Evolutionary conservation across 2,113 vertebrate species (phyloP).

Genomic region (Chaetodon trifascialis): DNA sequence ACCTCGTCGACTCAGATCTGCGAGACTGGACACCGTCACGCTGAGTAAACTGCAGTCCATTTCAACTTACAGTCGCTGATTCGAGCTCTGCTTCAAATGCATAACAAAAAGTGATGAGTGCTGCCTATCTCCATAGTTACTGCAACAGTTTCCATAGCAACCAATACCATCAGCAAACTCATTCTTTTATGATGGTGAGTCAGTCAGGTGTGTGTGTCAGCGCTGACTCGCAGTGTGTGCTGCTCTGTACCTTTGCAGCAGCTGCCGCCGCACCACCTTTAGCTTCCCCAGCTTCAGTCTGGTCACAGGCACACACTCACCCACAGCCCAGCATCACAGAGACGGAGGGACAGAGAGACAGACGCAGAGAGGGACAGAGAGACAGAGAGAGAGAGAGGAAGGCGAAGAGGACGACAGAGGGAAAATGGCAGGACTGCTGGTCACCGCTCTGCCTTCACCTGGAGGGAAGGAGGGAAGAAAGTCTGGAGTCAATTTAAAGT

Average conservation of each 20-base stretch:
- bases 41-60: not conserved
- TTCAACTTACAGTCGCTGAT: not conserved
- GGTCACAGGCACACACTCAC: constrained; percentile 77
- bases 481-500: constrained; percentile 14
- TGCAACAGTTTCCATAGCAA: constrained; percentile 3
- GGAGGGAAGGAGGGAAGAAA: constrained; percentile 20
- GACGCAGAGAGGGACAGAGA: not conserved
- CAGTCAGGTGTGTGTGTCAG: too few relatives aligned
- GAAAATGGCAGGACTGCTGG: not conserved
- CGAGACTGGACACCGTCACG: not conserved
- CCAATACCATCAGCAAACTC: not conserved
- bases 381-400: not conserved
- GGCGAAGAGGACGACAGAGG: too few relatives aligned
- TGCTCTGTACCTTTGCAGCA: constrained; percentile 85
- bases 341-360: not conserved
- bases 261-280: constrained; percentile 86
- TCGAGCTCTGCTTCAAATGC: not conserved
- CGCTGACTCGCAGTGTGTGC: not conserved
- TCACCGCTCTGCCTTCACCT: constrained; percentile 31
- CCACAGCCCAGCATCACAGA: constrained; percentile 78
- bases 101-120: not conserved
- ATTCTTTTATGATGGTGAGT: too few relatives aligned
- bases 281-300: constrained; percentile 87
- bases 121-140: not conserved
- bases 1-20: not conserved